Base-by-base conservation (phyloP, 1,140 invertebrate genomes). In the Diabrotica virgifera region DNA sequence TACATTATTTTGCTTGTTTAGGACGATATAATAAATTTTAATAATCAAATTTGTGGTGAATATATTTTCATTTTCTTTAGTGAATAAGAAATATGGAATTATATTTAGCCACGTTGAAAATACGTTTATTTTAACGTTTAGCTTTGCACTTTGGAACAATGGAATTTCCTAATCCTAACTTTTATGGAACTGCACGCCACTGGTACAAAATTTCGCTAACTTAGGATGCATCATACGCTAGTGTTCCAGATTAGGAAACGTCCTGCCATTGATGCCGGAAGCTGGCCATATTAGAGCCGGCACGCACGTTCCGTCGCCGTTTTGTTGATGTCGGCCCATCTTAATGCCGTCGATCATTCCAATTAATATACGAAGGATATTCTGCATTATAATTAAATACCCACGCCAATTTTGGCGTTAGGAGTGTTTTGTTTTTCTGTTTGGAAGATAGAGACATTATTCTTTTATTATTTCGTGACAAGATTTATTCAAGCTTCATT, bases 241-340 rank as follows among this genome's bases (percentile, higher is more conserved):
- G 7, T 54, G 63, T 55, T 68, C 66, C 66, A 68, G 62, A 51
- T 68, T 68, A 61, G 66, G 66, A 60, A 64, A 68, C 59, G 55
- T 59, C 63, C 62, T 68, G 62, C 40, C 3, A 46, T 46, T 46
- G 8, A 46, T 46, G 40, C 66, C 66, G 66, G 66, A 68, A 68
- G 62, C 37, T 59, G 46, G 51, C 66, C 66, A 68, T 68, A 46
- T 46, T 46, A 46, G n/a, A 8, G n/a, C 5, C 5, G 40, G n/a
- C 40, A 46, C 40, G 40, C 40, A 46, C 40, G n/a, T 10, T 46
- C n/a, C 40, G 40, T n/a, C 40, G 40, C 40, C 40, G 40, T 10
- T 46, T 24, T n/a, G 40, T 6, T n/a, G 40, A 10, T 46, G 40
- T 46, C 40, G 40, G 40, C 40, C 40, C 40, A 46, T 46, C 40